A percentile compares a stretch with the other conserved stretches of the same genome.
These are phyloP conservation scores for Mamestra brassicae DNA, from an alignment of 2,888 invertebrate species.

Conservation along the genomic window DNA sequence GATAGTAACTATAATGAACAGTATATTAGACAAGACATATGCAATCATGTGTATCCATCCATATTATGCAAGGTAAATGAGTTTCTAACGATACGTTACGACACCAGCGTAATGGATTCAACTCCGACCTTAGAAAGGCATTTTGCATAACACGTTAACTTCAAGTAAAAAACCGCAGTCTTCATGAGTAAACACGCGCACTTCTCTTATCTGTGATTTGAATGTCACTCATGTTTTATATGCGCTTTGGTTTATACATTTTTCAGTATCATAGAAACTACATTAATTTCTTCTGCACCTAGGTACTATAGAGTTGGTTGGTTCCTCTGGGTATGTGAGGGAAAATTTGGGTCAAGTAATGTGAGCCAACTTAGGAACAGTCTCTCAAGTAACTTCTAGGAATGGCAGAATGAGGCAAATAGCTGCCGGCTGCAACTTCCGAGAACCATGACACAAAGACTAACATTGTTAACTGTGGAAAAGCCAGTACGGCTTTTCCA, in stretches of 20 bases:
- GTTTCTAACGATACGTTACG: slow-evolving; percentile 72
- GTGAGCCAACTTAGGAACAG: slow-evolving; percentile 21
- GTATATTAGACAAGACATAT: slow-evolving; percentile 58
- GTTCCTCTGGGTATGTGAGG: not conserved
- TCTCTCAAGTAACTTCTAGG: slow-evolving; percentile 22
- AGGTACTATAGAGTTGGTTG: not conserved
- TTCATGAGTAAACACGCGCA: slow-evolving; percentile 27
- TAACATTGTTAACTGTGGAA: slow-evolving; percentile 6
- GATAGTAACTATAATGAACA: slow-evolving; percentile 40
- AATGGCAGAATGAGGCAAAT: not conserved
- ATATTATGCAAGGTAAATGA: slow-evolving; percentile 74
- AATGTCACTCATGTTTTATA: slow-evolving; percentile 33
- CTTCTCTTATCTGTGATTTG: slow-evolving; percentile 34
- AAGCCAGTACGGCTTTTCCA: not conserved
- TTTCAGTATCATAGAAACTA: slow-evolving; percentile 17
- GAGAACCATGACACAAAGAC: slow-evolving; percentile 1
- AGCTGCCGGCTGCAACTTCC: slow-evolving; percentile 12
- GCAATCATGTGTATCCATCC: slow-evolving; percentile 66
- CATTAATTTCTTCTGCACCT: not conserved
- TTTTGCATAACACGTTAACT: slow-evolving; percentile 68
- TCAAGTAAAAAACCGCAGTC: slow-evolving; percentile 42
- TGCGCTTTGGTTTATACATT: slow-evolving; percentile 3
- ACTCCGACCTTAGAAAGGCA: slow-evolving; percentile 79
- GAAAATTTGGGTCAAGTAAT: not conserved
- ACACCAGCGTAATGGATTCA: slow-evolving; percentile 72